Conservation (phyloP, 2,113 vertebrate species). For the Eublepharis macularius region DNA sequence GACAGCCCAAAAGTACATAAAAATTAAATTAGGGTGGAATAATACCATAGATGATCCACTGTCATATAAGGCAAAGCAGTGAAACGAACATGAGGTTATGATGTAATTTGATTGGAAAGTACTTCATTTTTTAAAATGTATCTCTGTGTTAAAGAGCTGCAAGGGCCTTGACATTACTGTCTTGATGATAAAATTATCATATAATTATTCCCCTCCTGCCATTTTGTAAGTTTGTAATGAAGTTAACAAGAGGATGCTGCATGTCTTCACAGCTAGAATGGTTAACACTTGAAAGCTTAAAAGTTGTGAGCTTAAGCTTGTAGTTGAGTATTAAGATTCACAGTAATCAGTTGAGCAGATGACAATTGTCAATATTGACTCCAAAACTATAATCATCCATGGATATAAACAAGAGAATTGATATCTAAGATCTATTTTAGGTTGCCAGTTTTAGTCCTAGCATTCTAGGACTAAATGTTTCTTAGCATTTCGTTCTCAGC, state of each 20-base stretch:
- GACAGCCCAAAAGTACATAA: background rate
- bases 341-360: background rate
- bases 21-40: background rate
- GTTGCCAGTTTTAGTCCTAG: background rate
- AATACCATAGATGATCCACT: no score
- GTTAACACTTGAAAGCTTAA: background rate
- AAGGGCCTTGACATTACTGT: no score
- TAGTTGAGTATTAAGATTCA: background rate
- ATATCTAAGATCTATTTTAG: background rate
- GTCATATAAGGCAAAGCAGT: no score
- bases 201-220: no score
- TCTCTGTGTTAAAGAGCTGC: no score
- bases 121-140: no score
- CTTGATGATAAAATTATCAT: background rate
- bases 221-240: background rate
- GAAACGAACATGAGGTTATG: background rate
- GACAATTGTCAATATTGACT: background rate
- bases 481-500: background rate
- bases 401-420: conserved; percentile 8
- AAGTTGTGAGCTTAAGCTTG: fast-evolving
- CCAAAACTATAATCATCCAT: background rate
- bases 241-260: conserved; percentile 38
- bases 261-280: conserved; percentile 31
- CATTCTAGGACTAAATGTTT: no score
- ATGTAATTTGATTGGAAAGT: background rate